Evolutionary conservation across 2,888 invertebrate genomes (phyloP).

Genomic region (Ligdia adustata): DNA sequence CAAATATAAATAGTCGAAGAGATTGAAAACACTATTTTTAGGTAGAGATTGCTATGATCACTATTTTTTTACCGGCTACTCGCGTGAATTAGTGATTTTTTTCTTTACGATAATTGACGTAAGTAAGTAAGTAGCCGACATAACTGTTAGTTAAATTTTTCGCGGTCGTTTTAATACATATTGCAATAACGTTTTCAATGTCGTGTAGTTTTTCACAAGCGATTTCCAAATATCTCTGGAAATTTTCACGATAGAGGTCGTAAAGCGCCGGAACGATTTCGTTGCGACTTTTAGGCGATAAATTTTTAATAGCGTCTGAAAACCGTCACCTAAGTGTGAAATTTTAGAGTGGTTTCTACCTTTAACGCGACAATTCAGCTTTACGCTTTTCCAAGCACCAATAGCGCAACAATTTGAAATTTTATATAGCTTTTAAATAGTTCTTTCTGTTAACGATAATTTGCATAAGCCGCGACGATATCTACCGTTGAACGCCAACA

Average conservation of each 20-base stretch:
- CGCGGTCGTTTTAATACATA: too few relatives aligned
- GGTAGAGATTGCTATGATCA: too few relatives aligned
- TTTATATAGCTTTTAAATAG: background rate
- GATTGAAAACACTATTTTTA: conserved; percentile 7
- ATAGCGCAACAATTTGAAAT: background rate
- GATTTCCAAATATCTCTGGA: conserved; percentile 5
- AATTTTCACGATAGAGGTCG: background rate
- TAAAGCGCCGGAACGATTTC: conserved; percentile 2
- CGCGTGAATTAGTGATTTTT: too few relatives aligned
- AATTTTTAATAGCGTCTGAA: background rate
- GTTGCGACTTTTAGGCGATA: background rate
- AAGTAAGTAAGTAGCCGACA: too few relatives aligned
- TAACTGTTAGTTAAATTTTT: too few relatives aligned
- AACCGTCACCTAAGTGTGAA: too few relatives aligned
- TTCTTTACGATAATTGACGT: too few relatives aligned
- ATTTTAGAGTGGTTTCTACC: too few relatives aligned
- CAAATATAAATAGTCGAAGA: too few relatives aligned
- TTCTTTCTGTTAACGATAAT: background rate
- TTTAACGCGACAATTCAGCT: too few relatives aligned
- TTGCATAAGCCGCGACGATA: conserved; percentile 2
- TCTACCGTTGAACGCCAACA: conserved; percentile 1
- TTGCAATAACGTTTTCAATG: conserved; percentile 12
- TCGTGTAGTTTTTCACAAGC: conserved; percentile 4
- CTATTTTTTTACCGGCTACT: too few relatives aligned
- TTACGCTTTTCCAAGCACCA: too few relatives aligned